phyloP scores from a whole-genome alignment of 2,888 invertebrate species.

The Acanthosepion pharaonis region DNA sequence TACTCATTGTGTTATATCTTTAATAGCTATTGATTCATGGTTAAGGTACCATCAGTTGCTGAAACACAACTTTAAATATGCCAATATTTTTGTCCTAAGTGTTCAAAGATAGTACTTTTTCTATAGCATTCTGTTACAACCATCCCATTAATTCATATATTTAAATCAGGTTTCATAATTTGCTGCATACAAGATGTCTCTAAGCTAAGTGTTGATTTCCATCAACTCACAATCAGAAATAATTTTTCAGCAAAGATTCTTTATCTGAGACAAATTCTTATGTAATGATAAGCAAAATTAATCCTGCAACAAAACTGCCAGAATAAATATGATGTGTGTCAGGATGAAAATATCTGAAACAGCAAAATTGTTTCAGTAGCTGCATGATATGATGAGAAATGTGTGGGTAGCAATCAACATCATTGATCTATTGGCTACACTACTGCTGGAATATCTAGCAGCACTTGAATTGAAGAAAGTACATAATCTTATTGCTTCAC shows the following conservation, averaged over 20 bases:
- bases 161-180: neutral
- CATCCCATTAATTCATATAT: neutral
- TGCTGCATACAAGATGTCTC: neutral
- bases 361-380: neutral
- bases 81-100: too few relatives aligned
- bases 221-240: neutral
- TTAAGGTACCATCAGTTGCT: too few relatives aligned
- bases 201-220: neutral
- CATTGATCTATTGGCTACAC: neutral
- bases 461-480: neutral
- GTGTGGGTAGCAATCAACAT: constrained; percentile 6
- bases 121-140: neutral
- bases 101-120: neutral
- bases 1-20: too few relatives aligned
- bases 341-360: neutral
- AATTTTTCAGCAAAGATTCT: neutral
- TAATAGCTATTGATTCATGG: too few relatives aligned
- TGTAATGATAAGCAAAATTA: neutral
- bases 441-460: neutral
- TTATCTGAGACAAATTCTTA: neutral
- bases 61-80: too few relatives aligned
- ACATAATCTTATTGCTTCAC: neutral
- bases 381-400: neutral
- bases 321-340: neutral
- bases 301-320: neutral